Percentiles rank a stretch among this genome's conserved stretches.
These are phyloP conservation scores for Limonius californicus DNA, from an alignment of 1,140 invertebrate genomes.

Conservation along the genomic window DNA sequence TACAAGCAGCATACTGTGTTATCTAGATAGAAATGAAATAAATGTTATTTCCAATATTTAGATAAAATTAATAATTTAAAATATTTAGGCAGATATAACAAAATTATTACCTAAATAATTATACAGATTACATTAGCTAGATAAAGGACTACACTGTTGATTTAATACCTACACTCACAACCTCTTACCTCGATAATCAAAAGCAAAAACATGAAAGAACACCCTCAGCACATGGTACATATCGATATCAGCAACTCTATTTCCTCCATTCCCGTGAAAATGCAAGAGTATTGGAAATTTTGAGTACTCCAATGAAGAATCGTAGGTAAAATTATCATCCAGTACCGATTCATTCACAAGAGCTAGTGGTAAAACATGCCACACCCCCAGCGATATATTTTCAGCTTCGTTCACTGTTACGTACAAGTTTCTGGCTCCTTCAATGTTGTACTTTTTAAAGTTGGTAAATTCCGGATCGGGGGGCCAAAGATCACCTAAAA, in stretches of 20 bases:
- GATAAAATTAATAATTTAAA: too few relatives aligned
- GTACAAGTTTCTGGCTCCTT: constrained; percentile 36
- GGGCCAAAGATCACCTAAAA: constrained; percentile 18
- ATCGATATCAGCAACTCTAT: constrained; percentile 25
- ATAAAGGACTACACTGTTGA: neutral
- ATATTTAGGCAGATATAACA: too few relatives aligned
- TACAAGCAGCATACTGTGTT: too few relatives aligned
- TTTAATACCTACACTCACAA: neutral
- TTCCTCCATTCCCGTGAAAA: constrained; percentile 39
- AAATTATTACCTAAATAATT: too few relatives aligned
- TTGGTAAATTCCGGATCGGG: constrained; percentile 29
- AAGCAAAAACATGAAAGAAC: constrained; percentile 72
- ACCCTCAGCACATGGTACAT: constrained; percentile 34
- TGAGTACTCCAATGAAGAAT: constrained; percentile 20
- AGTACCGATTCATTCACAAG: constrained; percentile 24
- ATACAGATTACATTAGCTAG: neutral
- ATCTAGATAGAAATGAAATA: too few relatives aligned
- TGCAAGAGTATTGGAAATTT: constrained; percentile 32
- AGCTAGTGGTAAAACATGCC: constrained; percentile 34
- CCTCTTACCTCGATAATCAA: constrained; percentile 81
- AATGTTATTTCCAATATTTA: too few relatives aligned
- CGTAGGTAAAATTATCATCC: constrained; percentile 15
- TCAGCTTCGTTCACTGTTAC: constrained; percentile 24
- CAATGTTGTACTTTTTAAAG: constrained; percentile 26
- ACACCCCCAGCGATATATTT: constrained; percentile 34